These are phyloP conservation scores for Baccha elongata DNA, from an alignment of 2,888 invertebrate genomes.

Conservation along the genomic window DNA sequence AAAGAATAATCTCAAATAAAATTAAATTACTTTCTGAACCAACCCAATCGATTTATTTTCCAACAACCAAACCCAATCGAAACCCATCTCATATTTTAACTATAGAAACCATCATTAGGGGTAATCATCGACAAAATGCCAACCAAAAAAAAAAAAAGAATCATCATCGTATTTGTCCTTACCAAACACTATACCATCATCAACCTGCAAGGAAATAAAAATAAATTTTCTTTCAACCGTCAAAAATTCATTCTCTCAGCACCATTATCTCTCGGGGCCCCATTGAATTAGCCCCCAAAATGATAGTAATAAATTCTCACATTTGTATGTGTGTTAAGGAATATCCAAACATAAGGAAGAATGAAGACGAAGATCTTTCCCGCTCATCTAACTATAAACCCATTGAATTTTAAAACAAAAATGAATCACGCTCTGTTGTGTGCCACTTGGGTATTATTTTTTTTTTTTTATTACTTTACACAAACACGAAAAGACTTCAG, in stretches of 20 bases:
- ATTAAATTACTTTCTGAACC: constrained; percentile 23
- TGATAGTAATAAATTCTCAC: constrained; percentile 55
- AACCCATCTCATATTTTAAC: constrained; percentile 4
- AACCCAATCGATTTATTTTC: constrained; percentile 26
- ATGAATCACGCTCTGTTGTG: constrained; percentile 63
- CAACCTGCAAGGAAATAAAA: constrained; percentile 37
- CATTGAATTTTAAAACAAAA: constrained; percentile 49
- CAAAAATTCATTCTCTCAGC: constrained; percentile 34
- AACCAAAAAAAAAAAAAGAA: constrained; percentile 26
- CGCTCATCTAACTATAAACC: constrained; percentile 14
- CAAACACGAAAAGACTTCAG: constrained; percentile 36
- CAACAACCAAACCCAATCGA: background rate
- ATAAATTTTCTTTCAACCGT: constrained; percentile 50
- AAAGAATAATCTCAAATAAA: constrained; percentile 40
- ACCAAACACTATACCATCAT: constrained; percentile 9
- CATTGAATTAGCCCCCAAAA: constrained; percentile 33
- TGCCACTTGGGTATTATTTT: constrained; percentile 65
- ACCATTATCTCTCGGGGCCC: constrained; percentile 8
- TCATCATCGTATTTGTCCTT: constrained; percentile 33
- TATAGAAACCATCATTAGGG: constrained; percentile 59
- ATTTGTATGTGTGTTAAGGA: constrained; percentile 15
- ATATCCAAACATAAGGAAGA: constrained; percentile 42
- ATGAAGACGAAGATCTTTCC: constrained; percentile 23
- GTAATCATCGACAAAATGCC: constrained; percentile 50
- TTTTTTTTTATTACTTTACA: constrained; percentile 58